Evolutionary conservation across 2,888 invertebrate genomes (phyloP), one percentile per base, ranked within the genome.

Genomic region (Nomada ruficornis): DNA sequence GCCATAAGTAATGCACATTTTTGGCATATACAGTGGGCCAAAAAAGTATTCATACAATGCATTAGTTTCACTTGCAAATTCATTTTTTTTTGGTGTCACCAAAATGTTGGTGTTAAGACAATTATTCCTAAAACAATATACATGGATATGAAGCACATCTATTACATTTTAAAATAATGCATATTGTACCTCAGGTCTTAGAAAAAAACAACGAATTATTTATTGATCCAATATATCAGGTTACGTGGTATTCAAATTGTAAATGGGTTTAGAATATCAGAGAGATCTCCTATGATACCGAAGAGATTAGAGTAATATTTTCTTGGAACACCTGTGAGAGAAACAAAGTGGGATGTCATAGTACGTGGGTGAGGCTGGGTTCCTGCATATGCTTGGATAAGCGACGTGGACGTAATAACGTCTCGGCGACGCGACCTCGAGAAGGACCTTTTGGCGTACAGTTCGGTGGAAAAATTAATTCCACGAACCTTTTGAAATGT

Each of bases 371-470:
- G 47, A 23, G 20, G 44, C 11, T 5, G 4, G 18, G 26, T 42
- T 44, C 47, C 47, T 23, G 67, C 81, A 50, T 70, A 63, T n/a
- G 64, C 54, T 36, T 29, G 69, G 71, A 71, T 77, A 77, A 83
- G 52, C 68, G 55, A 71, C 55, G 68, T 36, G 26, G 23, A 5
- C 18, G 73, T 67, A 86, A 79, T 84, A 81, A 67, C 63, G 65
- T 55, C 63, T 29, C 26, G 55, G 44, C 54, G 55, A 64, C 13
- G 11, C 36, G 13, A 20, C 15, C 20, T 62, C 10, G 1, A 7
- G 36, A 36, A 36, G 36, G 20, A n/a, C 26, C 63, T 69, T 20
- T 65, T 26, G 50, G 23, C 26, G 4, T 11, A 42, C 50, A 26
- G 54, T 47, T 36, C 47, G 13, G 13, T 42, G 50, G 26, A 67